Percentiles rank a stretch among this genome's conserved stretches.
phyloP scores from a whole-genome alignment of 2,113 vertebrate genomes.

The Grus americana region DNA sequence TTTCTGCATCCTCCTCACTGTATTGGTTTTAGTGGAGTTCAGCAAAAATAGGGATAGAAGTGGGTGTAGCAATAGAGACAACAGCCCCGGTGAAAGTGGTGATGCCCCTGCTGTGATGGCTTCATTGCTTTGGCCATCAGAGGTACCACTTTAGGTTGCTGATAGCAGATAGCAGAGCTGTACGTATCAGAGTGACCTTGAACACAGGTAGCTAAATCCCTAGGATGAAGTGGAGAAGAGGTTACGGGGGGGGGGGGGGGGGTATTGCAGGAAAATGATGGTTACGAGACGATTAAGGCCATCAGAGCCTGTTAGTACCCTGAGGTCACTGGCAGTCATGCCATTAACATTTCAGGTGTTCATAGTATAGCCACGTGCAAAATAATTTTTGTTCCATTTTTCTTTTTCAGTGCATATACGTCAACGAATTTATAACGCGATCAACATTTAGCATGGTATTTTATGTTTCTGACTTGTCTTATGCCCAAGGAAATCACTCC shows the following conservation, averaged over 20 bases:
- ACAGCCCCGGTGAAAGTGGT: rapidly evolving
- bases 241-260: not conserved
- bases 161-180: not conserved
- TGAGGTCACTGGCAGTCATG: not conserved
- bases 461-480: not conserved
- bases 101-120: not conserved
- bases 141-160: not conserved
- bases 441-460: not conserved
- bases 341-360: not conserved
- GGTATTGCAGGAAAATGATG: not conserved
- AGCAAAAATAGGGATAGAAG: not conserved
- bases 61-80: not conserved
- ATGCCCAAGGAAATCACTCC: not conserved
- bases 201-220: not conserved
- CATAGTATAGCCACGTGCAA: not conserved
- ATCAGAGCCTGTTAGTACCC: not conserved
- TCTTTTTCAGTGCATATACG: not conserved
- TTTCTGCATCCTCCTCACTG: not conserved
- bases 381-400: not conserved
- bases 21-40: not conserved
- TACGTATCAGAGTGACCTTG: not conserved
- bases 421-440: not conserved
- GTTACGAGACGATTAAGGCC: not conserved
- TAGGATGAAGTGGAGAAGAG: not conserved
- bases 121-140: not conserved